These are phyloP conservation scores for Alauda arvensis DNA, from an alignment of 2,797 vertebrate species.

Conservation along the genomic window DNA sequence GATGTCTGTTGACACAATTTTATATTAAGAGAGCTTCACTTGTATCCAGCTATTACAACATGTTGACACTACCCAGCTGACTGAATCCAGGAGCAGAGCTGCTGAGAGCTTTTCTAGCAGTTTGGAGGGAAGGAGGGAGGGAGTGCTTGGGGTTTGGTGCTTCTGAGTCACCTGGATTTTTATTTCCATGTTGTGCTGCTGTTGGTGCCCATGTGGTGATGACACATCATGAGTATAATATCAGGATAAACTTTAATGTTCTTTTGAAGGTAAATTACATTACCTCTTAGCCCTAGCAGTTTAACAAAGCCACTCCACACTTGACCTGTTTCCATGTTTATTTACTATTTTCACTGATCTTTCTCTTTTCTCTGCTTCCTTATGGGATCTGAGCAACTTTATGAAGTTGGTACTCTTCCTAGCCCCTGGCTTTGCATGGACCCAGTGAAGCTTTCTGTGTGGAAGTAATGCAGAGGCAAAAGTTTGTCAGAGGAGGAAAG, in stretches of 20 bases:
- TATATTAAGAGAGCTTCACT: not conserved
- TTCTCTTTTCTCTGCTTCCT: not conserved
- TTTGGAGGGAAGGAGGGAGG: not conserved
- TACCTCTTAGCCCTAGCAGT: not conserved
- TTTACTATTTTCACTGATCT: not conserved
- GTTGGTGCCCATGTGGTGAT: not conserved
- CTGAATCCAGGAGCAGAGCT: not conserved
- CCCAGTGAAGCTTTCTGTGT: not conserved
- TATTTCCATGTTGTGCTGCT: not conserved
- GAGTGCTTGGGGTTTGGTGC: not conserved
- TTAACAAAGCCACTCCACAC: not conserved
- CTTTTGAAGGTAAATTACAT: not conserved
- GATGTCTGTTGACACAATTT: not conserved
- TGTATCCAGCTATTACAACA: not conserved
- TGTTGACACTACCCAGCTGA: not conserved
- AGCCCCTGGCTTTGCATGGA: not conserved
- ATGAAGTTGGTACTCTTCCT: not conserved
- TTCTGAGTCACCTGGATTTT: slow-evolving; percentile 11
- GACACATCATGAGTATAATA: not conserved
- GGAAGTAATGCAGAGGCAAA: not conserved
- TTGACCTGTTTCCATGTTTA: not conserved
- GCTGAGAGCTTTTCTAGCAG: not conserved
- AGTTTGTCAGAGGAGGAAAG: not conserved
- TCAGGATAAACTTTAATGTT: not conserved
- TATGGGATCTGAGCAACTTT: not conserved